A percentile compares a stretch with the other conserved stretches of the same genome.
Evolutionary conservation across 2,888 invertebrate genomes (phyloP).

Genomic region (Pomacea canaliculata): DNA sequence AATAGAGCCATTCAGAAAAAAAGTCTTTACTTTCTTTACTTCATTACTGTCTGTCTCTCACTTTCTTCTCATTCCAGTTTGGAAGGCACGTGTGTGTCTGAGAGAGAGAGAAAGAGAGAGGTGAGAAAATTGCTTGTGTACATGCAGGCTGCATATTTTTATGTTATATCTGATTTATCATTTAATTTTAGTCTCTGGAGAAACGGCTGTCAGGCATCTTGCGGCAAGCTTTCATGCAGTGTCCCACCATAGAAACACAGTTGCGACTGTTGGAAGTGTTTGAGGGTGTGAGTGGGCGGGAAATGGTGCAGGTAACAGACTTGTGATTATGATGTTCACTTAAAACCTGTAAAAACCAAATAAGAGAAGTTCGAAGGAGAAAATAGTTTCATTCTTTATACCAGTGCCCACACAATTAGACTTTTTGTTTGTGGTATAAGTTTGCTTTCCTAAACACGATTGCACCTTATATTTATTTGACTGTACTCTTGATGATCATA

Average conservation of each 20-base stretch:
- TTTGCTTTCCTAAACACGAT: too few species aligned
- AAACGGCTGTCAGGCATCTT: constrained; percentile 64
- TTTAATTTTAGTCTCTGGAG: constrained; percentile 61
- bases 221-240: constrained; percentile 65
- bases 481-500: too few species aligned
- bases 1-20: neutral
- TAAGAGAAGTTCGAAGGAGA: neutral
- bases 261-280: constrained; percentile 69
- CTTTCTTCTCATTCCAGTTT: too few species aligned
- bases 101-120: too few species aligned
- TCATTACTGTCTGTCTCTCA: neutral
- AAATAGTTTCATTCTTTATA: neutral
- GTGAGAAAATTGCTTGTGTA: too few species aligned
- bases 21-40: neutral
- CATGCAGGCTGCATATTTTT: neutral
- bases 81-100: too few species aligned
- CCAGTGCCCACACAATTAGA: too few species aligned
- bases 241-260: constrained; percentile 67
- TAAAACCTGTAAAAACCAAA: neutral
- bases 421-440: too few species aligned
- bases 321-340: neutral
- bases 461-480: too few species aligned
- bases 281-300: constrained; percentile 68
- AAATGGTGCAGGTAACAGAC: constrained; percentile 66
- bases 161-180: neutral